Base-by-base conservation (phyloP, 2,888 invertebrate genomes). In the Unio pictorum region DNA sequence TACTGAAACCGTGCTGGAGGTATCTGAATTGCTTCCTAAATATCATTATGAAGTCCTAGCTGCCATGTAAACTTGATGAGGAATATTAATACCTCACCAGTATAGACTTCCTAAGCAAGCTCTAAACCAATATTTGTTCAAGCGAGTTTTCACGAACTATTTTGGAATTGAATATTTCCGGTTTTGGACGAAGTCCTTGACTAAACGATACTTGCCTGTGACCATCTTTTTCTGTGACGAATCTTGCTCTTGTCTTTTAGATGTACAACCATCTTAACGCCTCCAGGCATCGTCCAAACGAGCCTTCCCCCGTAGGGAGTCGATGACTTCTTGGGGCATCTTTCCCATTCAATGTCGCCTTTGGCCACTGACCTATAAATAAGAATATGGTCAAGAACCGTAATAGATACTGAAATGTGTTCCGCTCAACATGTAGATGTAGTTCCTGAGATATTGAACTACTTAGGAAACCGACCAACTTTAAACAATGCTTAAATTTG, bases 181-280 rank as follows among this genome's bases (percentile, higher is more conserved):
- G 45, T 45, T 15, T 15, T 3, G 11, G 45, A 45, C 15, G 45
- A 45, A 2, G 45, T 45, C 15, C 8, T 11, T 45, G 15, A 45
- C 3, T 45, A 3, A 11, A 45, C n/a, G 7, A 59, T 59, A 45
- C 72, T 72, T 89, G 94, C 94, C 93, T 99, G 99, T 74, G 98
- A 98, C 99, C 99, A 99, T 85, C 99, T 94, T 91, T 99, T 99
- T 87, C 96, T 95, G 92, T 98, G 97, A 86, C 99, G 94, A 86
- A 99, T 98, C 89, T 96, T 96, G 87, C 94, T 94, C 90, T 98
- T 99, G 89, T 99, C 98, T 91, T 99, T 99, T 81, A 99, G 92
- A 91, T 99, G 99, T 30, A 96, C 96, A 74, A 96, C 95, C 93
- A 99, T 95, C 90, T 96, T 96, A 1, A 98, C 99, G 91, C 97